Evolutionary conservation across 1,140 invertebrate species (phyloP).

Genomic region (Papilio polytes): DNA sequence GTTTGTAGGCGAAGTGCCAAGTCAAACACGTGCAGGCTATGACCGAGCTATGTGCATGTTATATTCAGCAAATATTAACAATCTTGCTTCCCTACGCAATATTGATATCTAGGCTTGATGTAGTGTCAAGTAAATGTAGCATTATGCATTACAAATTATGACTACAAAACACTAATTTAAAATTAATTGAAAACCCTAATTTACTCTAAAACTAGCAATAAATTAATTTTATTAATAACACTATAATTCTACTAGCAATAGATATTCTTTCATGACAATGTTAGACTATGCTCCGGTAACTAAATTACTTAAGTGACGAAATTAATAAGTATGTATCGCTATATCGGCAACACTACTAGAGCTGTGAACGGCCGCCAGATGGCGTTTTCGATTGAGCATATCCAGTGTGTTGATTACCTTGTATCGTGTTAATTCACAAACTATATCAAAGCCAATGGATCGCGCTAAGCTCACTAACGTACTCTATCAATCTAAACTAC

Average conservation of each 20-base stretch:
- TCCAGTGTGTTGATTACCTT: not conserved
- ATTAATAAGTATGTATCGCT: not conserved
- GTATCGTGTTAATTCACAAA: constrained; percentile 8
- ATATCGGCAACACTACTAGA: not conserved
- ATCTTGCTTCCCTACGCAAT: not conserved
- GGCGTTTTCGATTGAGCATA: not conserved
- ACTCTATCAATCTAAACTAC: constrained; percentile 30
- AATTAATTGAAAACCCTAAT: too few species aligned
- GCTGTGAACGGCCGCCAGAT: not conserved
- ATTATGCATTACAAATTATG: not conserved
- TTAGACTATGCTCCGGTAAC: not conserved
- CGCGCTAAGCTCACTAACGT: constrained; percentile 5
- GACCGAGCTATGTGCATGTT: not conserved
- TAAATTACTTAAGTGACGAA: too few species aligned
- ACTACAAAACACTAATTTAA: too few species aligned
- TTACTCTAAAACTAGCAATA: not conserved
- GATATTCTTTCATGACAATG: not conserved
- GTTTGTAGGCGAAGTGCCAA: not conserved
- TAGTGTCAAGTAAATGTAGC: not conserved
- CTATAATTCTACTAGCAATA: not conserved
- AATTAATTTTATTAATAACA: not conserved
- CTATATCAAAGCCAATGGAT: not conserved
- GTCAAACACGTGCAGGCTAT: not conserved
- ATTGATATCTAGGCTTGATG: not conserved
- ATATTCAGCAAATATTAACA: not conserved